Percentiles rank a stretch among this genome's conserved stretches.
These are phyloP conservation scores for human (Homo sapiens) DNA, from an alignment of 2,113 vertebrate species.

Conservation along the genomic window GRCh38 chr12:21294001-21294500, in stretches of 20 bases:
- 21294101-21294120: slow-evolving; percentile 80
- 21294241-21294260: not conserved
- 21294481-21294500: not conserved
- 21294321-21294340: not conserved
- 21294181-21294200: not conserved
- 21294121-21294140: not conserved
- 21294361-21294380: not conserved
- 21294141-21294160: not conserved
- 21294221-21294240: not conserved
- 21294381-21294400: not conserved
- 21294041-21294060: slow-evolving; percentile 84
- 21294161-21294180: not conserved
- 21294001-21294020: slow-evolving; percentile 89
- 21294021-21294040: slow-evolving; percentile 95
- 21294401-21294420: not conserved
- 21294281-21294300: not conserved
- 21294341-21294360: not conserved
- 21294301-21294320: not conserved
- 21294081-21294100: slow-evolving; percentile 75
- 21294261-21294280: not conserved
- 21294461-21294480: not conserved
- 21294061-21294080: slow-evolving; percentile 87
- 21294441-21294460: not conserved
- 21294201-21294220: not conserved
- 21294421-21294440: not conserved